A percentile compares a stretch with the other conserved stretches of the same genome.
phyloP scores from a whole-genome alignment of 2,888 invertebrate species.

The Diadegma fenestrale region DNA sequence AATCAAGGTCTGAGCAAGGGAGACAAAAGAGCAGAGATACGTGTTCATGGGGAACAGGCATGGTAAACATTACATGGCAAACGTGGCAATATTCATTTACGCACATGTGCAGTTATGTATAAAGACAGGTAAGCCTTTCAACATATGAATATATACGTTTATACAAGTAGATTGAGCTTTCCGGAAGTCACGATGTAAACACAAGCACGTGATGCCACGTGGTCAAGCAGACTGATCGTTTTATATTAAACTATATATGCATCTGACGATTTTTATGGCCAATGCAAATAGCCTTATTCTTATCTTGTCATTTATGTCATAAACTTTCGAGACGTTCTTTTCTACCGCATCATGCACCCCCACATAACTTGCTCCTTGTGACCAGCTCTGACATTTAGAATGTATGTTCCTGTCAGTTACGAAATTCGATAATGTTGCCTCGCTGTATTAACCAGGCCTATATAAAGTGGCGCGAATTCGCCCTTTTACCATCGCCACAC shows the following conservation, averaged over 20 bases:
- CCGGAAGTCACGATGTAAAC: conserved; percentile 72
- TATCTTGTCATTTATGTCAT: conserved; percentile 39
- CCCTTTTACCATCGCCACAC: conserved; percentile 67
- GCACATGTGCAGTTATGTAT: conserved; percentile 11
- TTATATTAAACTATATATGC: conserved; percentile 65
- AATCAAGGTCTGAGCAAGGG: conserved; percentile 47
- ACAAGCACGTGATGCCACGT: conserved; percentile 71
- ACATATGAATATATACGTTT: conserved; percentile 22
- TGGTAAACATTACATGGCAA: conserved; percentile 32
- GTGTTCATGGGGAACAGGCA: conserved; percentile 24
- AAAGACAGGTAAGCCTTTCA: background rate
- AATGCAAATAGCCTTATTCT: conserved; percentile 38
- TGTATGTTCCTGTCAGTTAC: conserved; percentile 25
- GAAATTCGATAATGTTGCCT: conserved; percentile 62
- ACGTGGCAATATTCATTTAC: conserved; percentile 47
- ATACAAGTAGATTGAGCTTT: conserved; percentile 43
- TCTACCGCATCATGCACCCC: background rate
- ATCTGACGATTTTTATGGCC: conserved; percentile 39
- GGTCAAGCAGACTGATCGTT: conserved; percentile 72
- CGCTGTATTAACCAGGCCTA: conserved; percentile 71
- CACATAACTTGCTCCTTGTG: background rate
- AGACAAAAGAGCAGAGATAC: conserved; percentile 29
- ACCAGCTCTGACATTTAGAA: conserved; percentile 29
- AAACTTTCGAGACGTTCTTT: conserved; percentile 22
- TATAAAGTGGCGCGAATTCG: conserved; percentile 62